These are phyloP conservation scores for Heterotilapia buettikoferi DNA, from an alignment of 2,113 vertebrate species.

Conservation along the genomic window DNA sequence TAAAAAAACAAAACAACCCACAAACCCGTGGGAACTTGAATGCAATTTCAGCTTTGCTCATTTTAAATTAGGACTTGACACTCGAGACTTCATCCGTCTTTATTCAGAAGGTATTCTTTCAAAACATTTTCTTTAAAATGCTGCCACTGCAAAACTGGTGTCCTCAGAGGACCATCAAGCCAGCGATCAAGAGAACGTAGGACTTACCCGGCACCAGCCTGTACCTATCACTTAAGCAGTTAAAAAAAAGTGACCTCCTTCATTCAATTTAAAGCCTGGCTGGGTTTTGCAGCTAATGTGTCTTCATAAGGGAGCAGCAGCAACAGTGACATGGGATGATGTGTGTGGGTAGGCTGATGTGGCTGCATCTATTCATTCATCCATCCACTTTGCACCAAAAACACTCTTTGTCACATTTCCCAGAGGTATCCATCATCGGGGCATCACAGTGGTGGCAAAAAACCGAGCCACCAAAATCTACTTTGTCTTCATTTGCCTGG, in stretches of 20 bases:
- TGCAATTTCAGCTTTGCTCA: not conserved
- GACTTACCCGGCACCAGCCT: constrained; percentile 1
- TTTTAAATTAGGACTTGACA: not conserved
- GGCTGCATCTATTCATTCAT: constrained; percentile 17
- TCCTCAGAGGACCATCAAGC: not conserved
- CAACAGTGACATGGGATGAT: not conserved
- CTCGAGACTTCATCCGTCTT: not conserved
- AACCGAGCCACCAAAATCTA: not conserved
- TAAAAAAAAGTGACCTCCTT: constrained; percentile 35
- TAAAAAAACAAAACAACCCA: not conserved
- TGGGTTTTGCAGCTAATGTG: constrained; percentile 31
- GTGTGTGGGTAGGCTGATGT: constrained; percentile 24
- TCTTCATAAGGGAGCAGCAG: not conserved
- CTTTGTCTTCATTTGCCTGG: constrained; percentile 23
- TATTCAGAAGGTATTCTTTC: not conserved
- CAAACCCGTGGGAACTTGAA: not conserved
- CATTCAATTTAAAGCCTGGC: constrained; percentile 50
- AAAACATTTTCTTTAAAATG: not conserved
- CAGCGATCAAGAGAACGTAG: not conserved
- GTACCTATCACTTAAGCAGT: constrained; percentile 24
- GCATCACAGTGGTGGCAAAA: constrained; percentile 11
- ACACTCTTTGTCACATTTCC: constrained; percentile 56
- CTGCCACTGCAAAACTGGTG: not conserved
- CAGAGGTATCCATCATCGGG: constrained; percentile 46
- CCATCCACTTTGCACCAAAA: constrained; percentile 7